Evolutionary conservation across 2,113 vertebrate species (phyloP).

Genomic region (Phrynosoma blainvillii): DNA sequence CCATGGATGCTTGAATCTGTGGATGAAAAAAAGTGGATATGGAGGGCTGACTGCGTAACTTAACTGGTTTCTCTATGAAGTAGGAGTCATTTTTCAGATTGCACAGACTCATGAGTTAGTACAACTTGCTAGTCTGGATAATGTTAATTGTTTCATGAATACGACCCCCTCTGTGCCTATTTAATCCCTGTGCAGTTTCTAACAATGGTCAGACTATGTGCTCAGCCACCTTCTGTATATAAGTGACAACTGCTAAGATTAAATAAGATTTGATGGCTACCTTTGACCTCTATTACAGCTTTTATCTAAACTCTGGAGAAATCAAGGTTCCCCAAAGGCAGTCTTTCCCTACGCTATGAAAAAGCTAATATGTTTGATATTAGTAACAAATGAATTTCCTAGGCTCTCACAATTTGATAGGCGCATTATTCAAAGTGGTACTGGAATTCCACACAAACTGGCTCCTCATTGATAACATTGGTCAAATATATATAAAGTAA

Average conservation of each 20-base stretch:
- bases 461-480: not conserved
- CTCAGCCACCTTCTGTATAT: not conserved
- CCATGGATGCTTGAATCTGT: no score
- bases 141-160: conserved; percentile 44
- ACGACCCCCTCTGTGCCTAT: conserved; percentile 51
- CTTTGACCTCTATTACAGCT: conserved; percentile 54
- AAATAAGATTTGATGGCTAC: conserved; percentile 29
- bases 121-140: conserved; percentile 55
- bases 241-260: conserved; percentile 47
- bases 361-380: conserved; percentile 44
- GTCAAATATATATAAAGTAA: not conserved
- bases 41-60: no score
- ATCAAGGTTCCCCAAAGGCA: conserved; percentile 44
- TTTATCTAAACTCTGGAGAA: conserved; percentile 45
- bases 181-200: conserved; percentile 35
- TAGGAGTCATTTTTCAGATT: conserved; percentile 29
- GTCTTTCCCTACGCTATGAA: not conserved
- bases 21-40: no score
- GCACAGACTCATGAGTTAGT: not conserved
- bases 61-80: not conserved
- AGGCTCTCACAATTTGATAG: conserved; percentile 18
- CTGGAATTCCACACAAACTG: not conserved
- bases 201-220: conserved; percentile 25
- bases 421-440: not conserved
- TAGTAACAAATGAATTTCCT: conserved; percentile 4